Evolutionary conservation across 2,113 vertebrate genomes (phyloP).

Genomic region (Numenius arquata): DNA sequence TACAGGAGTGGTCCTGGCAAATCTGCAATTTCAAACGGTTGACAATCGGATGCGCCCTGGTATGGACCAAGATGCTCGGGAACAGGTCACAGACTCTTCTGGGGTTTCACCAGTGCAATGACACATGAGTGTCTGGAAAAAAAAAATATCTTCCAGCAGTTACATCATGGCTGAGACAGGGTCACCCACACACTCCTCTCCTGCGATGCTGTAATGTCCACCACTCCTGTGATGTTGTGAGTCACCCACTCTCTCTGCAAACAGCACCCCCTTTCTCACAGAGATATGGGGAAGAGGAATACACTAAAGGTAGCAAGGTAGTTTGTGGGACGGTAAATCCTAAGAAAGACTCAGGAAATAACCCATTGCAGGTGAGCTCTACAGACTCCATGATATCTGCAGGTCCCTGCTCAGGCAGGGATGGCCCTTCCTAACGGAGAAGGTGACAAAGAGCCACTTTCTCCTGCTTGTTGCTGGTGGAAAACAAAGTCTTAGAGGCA

Average conservation of each 20-base stretch:
- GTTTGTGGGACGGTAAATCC: background rate
- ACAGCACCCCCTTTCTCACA: background rate
- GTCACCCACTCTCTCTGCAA: background rate
- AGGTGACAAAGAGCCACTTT: background rate
- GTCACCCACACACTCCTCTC: background rate
- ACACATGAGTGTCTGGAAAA: background rate
- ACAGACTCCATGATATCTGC: fast-evolving
- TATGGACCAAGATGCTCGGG: fast-evolving
- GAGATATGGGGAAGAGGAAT: background rate
- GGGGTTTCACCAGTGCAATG: background rate
- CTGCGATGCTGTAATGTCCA: background rate
- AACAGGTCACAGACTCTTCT: background rate
- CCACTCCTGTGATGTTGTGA: background rate
- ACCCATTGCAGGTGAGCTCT: background rate
- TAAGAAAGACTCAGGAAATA: background rate
- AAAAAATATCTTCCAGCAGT: background rate
- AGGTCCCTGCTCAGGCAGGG: background rate
- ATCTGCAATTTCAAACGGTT: background rate
- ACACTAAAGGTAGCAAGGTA: background rate
- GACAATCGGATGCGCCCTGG: no score
- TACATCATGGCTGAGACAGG: background rate
- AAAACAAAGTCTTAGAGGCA: background rate
- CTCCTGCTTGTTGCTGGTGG: background rate
- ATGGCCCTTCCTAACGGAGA: fast-evolving
- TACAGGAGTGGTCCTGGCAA: background rate